Evolutionary conservation across 2,797 vertebrate species (phyloP).

Genomic region (Anas flavirostris): DNA sequence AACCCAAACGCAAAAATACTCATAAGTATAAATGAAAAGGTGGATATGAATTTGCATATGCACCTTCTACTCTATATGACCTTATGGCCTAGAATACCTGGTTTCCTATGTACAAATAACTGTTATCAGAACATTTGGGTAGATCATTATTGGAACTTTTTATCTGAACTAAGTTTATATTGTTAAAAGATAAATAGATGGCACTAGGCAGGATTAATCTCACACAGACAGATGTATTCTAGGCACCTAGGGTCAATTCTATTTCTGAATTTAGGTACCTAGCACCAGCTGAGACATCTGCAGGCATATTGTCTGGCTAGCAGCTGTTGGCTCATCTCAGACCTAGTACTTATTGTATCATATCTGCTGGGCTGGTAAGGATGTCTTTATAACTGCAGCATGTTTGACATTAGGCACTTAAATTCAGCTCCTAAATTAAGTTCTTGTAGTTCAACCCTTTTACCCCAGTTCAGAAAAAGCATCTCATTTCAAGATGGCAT

Average conservation of each 20-base stretch:
- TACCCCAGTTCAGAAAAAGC: neutral
- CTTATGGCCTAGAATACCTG: neutral
- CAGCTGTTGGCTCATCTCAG: neutral
- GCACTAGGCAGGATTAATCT: neutral
- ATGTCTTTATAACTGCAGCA: neutral
- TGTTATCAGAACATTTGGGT: neutral
- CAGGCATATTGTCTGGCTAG: accelerated
- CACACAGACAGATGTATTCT: accelerated
- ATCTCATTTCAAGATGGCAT: neutral
- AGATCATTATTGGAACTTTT: neutral
- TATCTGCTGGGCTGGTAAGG: neutral
- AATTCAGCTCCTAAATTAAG: neutral
- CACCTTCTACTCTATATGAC: neutral
- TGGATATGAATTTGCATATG: neutral
- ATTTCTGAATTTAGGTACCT: neutral
- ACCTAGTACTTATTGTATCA: neutral
- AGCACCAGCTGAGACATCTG: neutral
- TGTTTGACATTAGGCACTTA: neutral
- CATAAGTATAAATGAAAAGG: neutral
- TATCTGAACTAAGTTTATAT: neutral
- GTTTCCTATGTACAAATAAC: neutral
- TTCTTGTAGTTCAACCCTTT: neutral
- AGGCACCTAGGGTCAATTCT: neutral
- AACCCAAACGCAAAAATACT: neutral
- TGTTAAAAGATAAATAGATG: neutral